Evolutionary conservation across 2,797 vertebrate genomes (phyloP).

Genomic region (Trachurus trachurus): DNA sequence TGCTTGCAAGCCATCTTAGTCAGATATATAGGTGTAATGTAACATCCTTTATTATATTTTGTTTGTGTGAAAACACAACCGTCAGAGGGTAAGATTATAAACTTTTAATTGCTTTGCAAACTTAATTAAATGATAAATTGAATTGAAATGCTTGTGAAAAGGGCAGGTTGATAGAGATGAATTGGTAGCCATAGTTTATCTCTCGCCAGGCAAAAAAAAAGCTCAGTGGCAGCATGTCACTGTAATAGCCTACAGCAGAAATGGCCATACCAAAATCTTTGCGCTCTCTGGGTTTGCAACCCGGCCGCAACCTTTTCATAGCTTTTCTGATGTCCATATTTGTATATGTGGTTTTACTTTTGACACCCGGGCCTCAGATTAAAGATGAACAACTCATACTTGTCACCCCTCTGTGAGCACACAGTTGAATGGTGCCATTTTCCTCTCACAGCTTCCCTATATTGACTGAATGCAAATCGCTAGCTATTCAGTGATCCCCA

Average conservation of each 20-base stretch:
- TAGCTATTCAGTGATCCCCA: conserved; percentile 15
- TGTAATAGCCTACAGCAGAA: conserved; percentile 9
- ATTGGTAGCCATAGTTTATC: neutral
- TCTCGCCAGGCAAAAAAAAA: neutral
- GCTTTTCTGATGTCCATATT: conserved; percentile 35
- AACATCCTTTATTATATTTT: neutral
- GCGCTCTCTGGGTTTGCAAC: conserved; percentile 14
- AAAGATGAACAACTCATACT: conserved; percentile 16
- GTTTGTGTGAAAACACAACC: neutral
- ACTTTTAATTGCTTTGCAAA: conserved; percentile 10
- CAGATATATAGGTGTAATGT: neutral
- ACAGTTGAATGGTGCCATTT: conserved; percentile 23
- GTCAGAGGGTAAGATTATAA: neutral
- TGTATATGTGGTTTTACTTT: conserved; percentile 39
- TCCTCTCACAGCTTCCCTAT: neutral
- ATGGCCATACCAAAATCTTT: conserved; percentile 11
- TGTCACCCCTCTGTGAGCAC: conserved; percentile 16
- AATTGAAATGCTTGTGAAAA: neutral
- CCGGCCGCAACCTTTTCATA: conserved; percentile 1
- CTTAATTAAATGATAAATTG: neutral
- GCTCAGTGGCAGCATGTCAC: neutral
- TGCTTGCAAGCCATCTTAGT: neutral
- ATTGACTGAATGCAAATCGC: conserved; percentile 36
- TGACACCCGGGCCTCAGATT: conserved; percentile 9
- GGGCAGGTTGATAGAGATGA: neutral